Conservation (phyloP, 2,113 vertebrate species). For the Chroicocephalus ridibundus region DNA sequence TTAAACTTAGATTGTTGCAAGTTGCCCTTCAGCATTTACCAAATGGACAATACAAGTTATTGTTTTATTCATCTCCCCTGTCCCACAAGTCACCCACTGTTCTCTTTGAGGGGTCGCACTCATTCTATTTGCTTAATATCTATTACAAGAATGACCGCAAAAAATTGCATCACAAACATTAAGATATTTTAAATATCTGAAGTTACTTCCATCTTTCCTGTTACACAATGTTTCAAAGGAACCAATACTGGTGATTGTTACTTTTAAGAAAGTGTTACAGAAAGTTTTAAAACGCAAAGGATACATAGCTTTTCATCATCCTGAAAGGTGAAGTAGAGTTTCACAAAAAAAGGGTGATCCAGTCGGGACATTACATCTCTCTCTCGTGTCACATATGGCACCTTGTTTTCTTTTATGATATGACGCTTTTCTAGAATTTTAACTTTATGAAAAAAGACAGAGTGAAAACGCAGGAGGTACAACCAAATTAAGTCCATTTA, state of each 20-base stretch:
- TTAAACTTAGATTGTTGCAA: background rate
- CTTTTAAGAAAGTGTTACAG: background rate
- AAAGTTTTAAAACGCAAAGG: slow-evolving; percentile 72
- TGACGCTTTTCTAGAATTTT: slow-evolving; percentile 99
- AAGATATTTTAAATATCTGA: background rate
- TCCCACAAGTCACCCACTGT: background rate
- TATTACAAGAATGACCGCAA: background rate
- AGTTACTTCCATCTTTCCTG: background rate
- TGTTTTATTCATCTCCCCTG: background rate
- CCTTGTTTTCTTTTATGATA: slow-evolving; percentile 99
- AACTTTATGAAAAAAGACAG: slow-evolving; percentile 76
- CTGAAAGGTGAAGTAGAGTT: slow-evolving; percentile 99
- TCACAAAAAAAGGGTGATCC: slow-evolving; percentile 98
- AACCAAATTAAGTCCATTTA: background rate
- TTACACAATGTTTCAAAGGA: background rate
- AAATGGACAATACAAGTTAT: background rate
- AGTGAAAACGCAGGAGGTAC: slow-evolving; percentile 4
- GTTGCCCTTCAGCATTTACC: background rate
- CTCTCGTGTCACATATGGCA: slow-evolving; percentile 95
- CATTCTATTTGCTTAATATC: background rate
- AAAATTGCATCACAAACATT: background rate
- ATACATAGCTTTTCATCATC: slow-evolving; percentile 99
- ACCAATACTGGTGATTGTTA: background rate
- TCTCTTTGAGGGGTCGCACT: background rate
- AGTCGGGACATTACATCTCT: slow-evolving; percentile 96